Evolutionary conservation across 1,140 invertebrate species (phyloP).

Genomic region (Globodera rostochiensis): DNA sequence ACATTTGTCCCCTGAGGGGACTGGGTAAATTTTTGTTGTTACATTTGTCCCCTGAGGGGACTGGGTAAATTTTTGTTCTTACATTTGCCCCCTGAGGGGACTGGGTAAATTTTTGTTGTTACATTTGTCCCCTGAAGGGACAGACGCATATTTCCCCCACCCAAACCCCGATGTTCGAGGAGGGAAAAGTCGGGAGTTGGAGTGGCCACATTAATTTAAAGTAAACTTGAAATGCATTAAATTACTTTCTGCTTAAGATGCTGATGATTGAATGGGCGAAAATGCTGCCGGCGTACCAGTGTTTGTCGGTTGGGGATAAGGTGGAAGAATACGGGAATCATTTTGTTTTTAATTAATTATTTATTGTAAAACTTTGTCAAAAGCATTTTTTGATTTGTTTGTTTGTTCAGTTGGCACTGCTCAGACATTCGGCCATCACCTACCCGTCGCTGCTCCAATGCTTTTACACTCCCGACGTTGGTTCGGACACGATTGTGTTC

Average conservation of each 20-base stretch:
- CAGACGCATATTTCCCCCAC: no score
- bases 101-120: conserved; percentile 46
- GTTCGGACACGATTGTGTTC: conserved; percentile 62
- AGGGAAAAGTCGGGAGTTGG: no score
- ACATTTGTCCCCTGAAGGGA: no score
- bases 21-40: conserved; percentile 46
- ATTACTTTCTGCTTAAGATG: neutral
- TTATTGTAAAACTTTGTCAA: neutral
- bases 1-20: conserved; percentile 27
- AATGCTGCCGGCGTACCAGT: conserved; percentile 56
- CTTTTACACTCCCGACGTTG: conserved; percentile 61
- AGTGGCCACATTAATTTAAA: no score
- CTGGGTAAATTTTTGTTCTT: conserved; percentile 45
- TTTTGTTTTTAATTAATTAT: neutral
- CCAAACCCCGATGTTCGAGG: no score
- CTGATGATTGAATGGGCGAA: conserved; percentile 66
- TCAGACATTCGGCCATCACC: conserved; percentile 64
- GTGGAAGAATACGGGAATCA: conserved; percentile 21
- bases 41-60: conserved; percentile 27
- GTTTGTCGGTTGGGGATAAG: conserved; percentile 55
- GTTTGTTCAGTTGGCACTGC: conserved; percentile 55
- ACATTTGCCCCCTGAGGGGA: conserved; percentile 26
- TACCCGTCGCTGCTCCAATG: conserved; percentile 64
- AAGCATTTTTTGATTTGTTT: neutral
- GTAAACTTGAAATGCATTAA: no score